These are phyloP conservation scores for Rhabdophis nuchalis DNA, from an alignment of 2,797 vertebrate genomes.

Conservation along the genomic window DNA sequence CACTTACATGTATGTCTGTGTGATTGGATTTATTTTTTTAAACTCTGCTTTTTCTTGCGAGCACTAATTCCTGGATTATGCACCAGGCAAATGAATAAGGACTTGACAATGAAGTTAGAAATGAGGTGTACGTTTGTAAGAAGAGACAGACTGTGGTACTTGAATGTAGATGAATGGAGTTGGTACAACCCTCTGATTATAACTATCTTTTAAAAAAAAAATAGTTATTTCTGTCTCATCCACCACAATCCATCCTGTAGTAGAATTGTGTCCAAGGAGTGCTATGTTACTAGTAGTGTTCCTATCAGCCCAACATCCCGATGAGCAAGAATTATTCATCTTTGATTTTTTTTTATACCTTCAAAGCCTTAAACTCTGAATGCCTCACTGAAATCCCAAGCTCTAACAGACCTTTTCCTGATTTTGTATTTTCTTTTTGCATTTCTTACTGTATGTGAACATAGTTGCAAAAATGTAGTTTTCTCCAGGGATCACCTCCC, in stretches of 20 bases:
- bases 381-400: not conserved
- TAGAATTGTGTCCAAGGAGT: slow-evolving; percentile 16
- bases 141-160: not conserved
- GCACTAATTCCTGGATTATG: slow-evolving; percentile 43
- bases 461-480: slow-evolving; percentile 10
- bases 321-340: fast-evolving
- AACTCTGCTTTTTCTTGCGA: slow-evolving; percentile 45
- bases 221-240: fast-evolving
- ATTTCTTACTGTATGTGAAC: slow-evolving; percentile 37
- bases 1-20: slow-evolving; percentile 22
- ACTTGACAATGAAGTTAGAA: slow-evolving; percentile 45
- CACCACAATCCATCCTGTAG: slow-evolving; percentile 2
- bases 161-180: not conserved
- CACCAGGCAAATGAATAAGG: slow-evolving; percentile 28
- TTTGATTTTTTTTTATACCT: not conserved
- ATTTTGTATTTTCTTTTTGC: slow-evolving; percentile 21
- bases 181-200: not conserved
- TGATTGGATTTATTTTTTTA: slow-evolving; percentile 40
- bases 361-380: not conserved
- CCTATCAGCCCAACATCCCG: fast-evolving
- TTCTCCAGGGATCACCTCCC: not conserved
- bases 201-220: not conserved
- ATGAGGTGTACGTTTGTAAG: not conserved
- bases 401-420: not conserved
- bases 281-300: not conserved